These are phyloP conservation scores for Halisarca cf. caerulea DNA, from an alignment of 37 sponge, comb jelly and placozoan genomes.

Conservation along the genomic window DNA sequence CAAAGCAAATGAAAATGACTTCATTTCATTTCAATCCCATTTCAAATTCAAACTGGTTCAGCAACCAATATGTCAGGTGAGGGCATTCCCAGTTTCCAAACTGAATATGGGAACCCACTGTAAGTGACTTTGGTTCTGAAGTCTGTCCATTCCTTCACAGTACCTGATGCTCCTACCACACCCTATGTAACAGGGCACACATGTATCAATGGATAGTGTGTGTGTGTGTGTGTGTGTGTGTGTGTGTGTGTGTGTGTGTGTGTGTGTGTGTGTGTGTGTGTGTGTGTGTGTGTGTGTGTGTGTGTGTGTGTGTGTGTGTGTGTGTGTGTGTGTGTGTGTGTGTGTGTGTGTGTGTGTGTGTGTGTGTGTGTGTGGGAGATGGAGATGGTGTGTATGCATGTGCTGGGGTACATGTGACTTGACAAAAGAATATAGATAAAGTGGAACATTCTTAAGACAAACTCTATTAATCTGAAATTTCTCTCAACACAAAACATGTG, in stretches of 20 bases:
- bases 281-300: background rate
- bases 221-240: no score
- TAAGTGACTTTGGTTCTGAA: slow-evolving; percentile 40
- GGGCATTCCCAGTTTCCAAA: slow-evolving; percentile 47
- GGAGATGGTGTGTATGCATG: no score
- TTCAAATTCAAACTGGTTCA: background rate
- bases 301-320: no score
- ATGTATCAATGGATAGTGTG: no score
- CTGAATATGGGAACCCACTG: slow-evolving; percentile 68
- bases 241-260: background rate
- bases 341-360: slow-evolving; percentile 1
- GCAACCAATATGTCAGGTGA: background rate
- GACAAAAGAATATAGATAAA: no score
- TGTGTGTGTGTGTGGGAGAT: no score
- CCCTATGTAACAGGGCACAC: slow-evolving; percentile 38
- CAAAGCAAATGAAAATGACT: no score
- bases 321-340: slow-evolving; percentile 1
- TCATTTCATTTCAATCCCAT: no score
- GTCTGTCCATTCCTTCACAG: slow-evolving; percentile 61
- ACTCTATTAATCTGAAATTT: no score
- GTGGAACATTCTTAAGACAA: no score
- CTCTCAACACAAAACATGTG: no score
- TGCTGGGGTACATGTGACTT: no score
- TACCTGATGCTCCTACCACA: slow-evolving; percentile 55
- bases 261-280: background rate